Percentiles rank a stretch among this genome's conserved stretches.
Conservation (phyloP, 2,888 invertebrate species). For the Corythucha ciliata region DNA sequence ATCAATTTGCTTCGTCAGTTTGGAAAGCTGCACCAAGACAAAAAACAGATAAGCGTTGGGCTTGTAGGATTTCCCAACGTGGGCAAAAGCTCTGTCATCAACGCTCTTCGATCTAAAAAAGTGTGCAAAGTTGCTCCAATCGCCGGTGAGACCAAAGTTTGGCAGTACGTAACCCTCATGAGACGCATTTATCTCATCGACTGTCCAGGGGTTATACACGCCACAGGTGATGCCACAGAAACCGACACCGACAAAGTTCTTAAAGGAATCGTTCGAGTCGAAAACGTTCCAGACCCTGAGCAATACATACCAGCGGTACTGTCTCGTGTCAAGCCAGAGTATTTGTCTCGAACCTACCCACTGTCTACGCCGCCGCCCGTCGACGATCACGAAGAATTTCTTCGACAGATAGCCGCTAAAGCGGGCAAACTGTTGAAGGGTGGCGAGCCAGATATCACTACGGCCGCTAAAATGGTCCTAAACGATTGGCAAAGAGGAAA, state of each 20-base stretch:
- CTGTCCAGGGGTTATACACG: slow-evolving; percentile 98
- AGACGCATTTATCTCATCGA: slow-evolving; percentile 92
- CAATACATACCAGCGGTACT: slow-evolving; percentile 85
- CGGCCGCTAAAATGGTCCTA: slow-evolving; percentile 85
- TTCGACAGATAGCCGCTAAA: slow-evolving; percentile 79
- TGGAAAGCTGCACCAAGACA: slow-evolving; percentile 87
- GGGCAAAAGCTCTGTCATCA: slow-evolving; percentile 97
- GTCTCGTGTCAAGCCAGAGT: slow-evolving; percentile 77
- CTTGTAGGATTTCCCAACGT: slow-evolving; percentile 99
- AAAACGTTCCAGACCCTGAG: slow-evolving; percentile 86
- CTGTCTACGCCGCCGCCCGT: slow-evolving; percentile 72
- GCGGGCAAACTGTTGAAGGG: slow-evolving; percentile 87
- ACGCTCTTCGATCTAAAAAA: slow-evolving; percentile 89
- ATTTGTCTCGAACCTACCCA: slow-evolving; percentile 85
- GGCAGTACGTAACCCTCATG: slow-evolving; percentile 99
- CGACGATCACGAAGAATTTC: slow-evolving; percentile 73
- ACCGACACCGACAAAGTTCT: slow-evolving; percentile 90
- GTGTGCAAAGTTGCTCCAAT: slow-evolving; percentile 99
- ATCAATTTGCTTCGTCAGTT: slow-evolving; percentile 94
- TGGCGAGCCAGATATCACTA: slow-evolving; percentile 89
- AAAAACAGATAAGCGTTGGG: slow-evolving; percentile 97
- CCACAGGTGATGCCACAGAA: slow-evolving; percentile 91
- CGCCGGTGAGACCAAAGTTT: slow-evolving; percentile 95
- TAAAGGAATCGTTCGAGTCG: slow-evolving; percentile 95
- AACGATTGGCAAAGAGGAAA: slow-evolving; percentile 99